Base-by-base conservation (phyloP, 2,888 invertebrate genomes). In the Leptopilina drosophilae region DNA sequence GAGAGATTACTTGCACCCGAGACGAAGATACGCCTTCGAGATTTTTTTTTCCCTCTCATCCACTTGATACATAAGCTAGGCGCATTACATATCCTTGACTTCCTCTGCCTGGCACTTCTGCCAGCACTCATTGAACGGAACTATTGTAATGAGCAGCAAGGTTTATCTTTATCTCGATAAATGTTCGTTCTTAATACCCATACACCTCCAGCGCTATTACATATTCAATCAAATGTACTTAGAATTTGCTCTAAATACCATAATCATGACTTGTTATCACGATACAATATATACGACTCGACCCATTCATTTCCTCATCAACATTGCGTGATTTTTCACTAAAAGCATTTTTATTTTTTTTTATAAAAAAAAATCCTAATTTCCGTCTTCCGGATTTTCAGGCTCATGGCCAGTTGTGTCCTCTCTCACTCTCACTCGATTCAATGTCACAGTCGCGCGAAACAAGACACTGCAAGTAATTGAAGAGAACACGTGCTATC, bases 211-310 rank as follows among this genome's bases (percentile, higher is more conserved):
- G 77, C 79, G 77, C 76, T 81, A 81, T 82, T 82, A 82, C 80
- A 80, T 80, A 81, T 77, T 82, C 81, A 82, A 83, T 80, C 80
- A 80, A 78, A 82, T 66, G 79, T 53, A 78, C 79, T 81, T 20
- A 78, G 80, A 83, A 84, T 82, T 84, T 83, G 84, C 84, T 85
- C 85, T 82, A 84, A 86, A 87, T 87, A 86, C 87, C 84, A 83
- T 76, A 77, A 80, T 82, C 83, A 85, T 86, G 87, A 87, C 82
- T 81, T 77, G 77, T 80, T 79, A 77, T 77, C 56, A 80, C 78
- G 77, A 81, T 78, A 33, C n/a, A 56, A 56, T 20, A n/a, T n/a
- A 33, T 26, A 8, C 20, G 0, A 20, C 20, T 1, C 20, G 20
- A 14, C 3, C 3, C 33, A 33, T 49, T 20, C n/a, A 12, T 73